Conservation (phyloP, 2,113 vertebrate genomes). For the Erinaceus europaeus region DNA sequence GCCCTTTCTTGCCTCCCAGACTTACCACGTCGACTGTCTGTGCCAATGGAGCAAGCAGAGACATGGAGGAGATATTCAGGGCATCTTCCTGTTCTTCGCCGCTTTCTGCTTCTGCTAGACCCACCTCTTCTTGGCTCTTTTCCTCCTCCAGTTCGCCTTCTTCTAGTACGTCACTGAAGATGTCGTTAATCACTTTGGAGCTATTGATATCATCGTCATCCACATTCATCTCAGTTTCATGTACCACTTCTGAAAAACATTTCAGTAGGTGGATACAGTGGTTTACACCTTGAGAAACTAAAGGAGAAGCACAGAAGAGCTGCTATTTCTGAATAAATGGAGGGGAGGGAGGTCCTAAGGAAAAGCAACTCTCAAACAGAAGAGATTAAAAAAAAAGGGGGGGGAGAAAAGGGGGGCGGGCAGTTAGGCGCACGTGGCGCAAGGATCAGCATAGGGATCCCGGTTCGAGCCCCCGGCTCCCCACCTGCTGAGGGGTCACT, state of each 20-base stretch:
- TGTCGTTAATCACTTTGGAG: conserved; percentile 91
- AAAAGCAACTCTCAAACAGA: too few species aligned
- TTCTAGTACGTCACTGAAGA: conserved; percentile 90
- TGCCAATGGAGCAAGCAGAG: conserved; percentile 92
- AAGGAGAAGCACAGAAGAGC: neutral
- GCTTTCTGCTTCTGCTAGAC: conserved; percentile 78
- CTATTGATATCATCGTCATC: conserved; percentile 83
- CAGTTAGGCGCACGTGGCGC: too few species aligned
- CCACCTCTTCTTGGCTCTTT: conserved; percentile 75
- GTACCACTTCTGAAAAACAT: conserved; percentile 74
- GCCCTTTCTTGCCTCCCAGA: conserved; percentile 83
- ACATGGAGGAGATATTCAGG: conserved; percentile 98
- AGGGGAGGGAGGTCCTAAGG: too few species aligned
- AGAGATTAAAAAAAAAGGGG: too few species aligned
- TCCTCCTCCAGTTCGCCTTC: conserved; percentile 81
- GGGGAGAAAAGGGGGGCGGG: too few species aligned
- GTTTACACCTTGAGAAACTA: neutral
- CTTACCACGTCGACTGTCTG: conserved; percentile 91
- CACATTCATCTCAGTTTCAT: conserved; percentile 82
- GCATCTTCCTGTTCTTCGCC: conserved; percentile 85
- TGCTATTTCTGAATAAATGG: neutral
- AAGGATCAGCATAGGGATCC: too few species aligned
- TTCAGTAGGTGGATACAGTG: neutral
- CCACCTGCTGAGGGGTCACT: too few species aligned
- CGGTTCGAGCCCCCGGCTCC: too few species aligned